Percentiles rank a stretch among this genome's conserved stretches.
These are phyloP conservation scores for Pica pica DNA, from an alignment of 2,113 vertebrate genomes.

Conservation along the genomic window DNA sequence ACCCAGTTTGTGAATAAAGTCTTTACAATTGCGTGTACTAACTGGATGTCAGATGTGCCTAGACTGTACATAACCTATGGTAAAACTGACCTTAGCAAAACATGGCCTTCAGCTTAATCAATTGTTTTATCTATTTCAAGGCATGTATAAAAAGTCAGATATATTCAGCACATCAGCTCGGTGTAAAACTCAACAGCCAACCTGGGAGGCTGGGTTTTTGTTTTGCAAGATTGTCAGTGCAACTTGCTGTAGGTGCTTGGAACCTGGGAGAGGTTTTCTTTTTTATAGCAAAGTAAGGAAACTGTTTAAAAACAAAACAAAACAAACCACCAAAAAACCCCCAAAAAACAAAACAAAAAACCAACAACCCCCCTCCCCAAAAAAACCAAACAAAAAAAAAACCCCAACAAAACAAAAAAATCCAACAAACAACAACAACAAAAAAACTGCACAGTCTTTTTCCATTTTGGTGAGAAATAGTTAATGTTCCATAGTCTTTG, in stretches of 20 bases:
- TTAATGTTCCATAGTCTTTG: conserved; percentile 65
- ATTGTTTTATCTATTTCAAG: not conserved
- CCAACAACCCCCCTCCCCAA: not conserved
- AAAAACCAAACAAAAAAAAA: too few species aligned
- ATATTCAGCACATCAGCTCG: not conserved
- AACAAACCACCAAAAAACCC: not conserved
- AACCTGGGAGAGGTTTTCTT: not conserved
- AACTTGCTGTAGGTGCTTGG: not conserved
- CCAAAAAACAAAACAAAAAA: not conserved
- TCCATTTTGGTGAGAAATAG: conserved; percentile 57
- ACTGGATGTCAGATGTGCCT: not conserved
- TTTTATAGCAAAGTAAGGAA: not conserved
- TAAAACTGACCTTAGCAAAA: not conserved
- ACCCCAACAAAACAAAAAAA: too few species aligned
- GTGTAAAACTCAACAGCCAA: conserved; percentile 16
- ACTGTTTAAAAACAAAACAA: not conserved
- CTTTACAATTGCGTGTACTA: not conserved
- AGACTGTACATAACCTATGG: not conserved
- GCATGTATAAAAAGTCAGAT: not conserved
- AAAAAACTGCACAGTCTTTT: not conserved
- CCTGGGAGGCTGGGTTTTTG: not conserved
- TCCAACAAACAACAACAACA: too few species aligned
- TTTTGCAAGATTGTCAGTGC: not conserved
- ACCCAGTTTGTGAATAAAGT: conserved; percentile 31
- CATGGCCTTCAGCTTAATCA: not conserved